phyloP scores from a whole-genome alignment of 2,113 vertebrate genomes.

The Callochromis pleurospilus region DNA sequence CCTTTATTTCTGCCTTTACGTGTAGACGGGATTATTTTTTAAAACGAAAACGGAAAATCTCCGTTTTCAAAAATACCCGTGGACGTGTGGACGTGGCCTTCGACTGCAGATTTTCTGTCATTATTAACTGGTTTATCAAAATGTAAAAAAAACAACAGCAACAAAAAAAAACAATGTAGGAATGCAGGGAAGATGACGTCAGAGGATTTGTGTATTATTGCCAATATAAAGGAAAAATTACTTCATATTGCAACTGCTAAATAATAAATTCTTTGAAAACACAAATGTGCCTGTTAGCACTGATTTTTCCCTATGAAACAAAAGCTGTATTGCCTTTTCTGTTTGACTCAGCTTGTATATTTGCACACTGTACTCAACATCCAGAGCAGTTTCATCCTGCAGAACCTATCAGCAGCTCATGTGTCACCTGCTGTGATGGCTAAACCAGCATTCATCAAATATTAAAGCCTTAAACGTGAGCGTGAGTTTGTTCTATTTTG shows the following conservation, averaged over 20 bases:
- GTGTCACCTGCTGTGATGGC: not conserved
- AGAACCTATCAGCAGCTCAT: not conserved
- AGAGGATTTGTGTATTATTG: slow-evolving; percentile 28
- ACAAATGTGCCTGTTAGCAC: not conserved
- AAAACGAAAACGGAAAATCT: no score
- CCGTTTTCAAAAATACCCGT: no score
- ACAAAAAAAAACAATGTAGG: not conserved
- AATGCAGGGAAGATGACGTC: slow-evolving; percentile 33
- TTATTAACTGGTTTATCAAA: not conserved
- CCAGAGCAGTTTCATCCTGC: not conserved
- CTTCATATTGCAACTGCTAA: slow-evolving; percentile 31
- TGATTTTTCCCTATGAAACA: not conserved
- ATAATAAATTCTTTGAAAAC: slow-evolving; percentile 48
- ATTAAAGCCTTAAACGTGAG: not conserved
- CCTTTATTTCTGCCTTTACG: no score
- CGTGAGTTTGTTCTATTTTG: not conserved
- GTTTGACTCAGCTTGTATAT: not conserved
- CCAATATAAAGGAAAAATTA: not conserved
- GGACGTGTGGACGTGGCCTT: no score
- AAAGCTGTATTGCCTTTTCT: not conserved
- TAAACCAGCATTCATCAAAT: slow-evolving; percentile 11
- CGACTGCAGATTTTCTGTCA: not conserved
- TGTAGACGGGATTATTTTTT: no score
- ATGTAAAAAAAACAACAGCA: not conserved
- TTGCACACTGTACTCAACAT: not conserved